phyloP scores from a whole-genome alignment of 2,888 invertebrate genomes.

The Caenorhabditis wallacei region DNA sequence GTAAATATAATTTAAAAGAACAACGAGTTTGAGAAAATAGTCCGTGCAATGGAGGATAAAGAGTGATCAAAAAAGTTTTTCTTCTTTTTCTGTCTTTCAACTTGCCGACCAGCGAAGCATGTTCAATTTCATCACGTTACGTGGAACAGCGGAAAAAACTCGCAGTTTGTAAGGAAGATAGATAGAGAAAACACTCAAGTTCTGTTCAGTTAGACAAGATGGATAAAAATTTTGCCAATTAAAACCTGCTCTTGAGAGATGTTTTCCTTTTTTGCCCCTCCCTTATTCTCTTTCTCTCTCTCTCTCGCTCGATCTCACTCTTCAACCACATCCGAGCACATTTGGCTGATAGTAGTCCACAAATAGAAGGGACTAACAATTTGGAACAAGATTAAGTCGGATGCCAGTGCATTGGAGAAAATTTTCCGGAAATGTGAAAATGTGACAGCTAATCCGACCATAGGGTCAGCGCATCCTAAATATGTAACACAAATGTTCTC shows the following conservation, averaged over 20 bases:
- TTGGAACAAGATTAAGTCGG: slow-evolving; percentile 59
- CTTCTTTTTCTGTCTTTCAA: slow-evolving; percentile 17
- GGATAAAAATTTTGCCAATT: slow-evolving; percentile 61
- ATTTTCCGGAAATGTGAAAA: slow-evolving; percentile 42
- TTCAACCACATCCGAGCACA: slow-evolving; percentile 12
- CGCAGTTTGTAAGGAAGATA: slow-evolving; percentile 22
- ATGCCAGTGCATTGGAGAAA: slow-evolving; percentile 36
- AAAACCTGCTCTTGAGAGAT: slow-evolving; percentile 55
- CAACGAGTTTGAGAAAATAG: slow-evolving; percentile 17
- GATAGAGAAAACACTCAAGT: slow-evolving; percentile 46
- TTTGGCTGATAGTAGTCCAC: slow-evolving; percentile 40
- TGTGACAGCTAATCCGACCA: slow-evolving; percentile 32
- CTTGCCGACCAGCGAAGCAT: slow-evolving; percentile 34
- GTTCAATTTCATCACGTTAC: slow-evolving; percentile 40
- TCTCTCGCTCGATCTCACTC: not conserved
- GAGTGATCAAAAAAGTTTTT: slow-evolving; percentile 39
- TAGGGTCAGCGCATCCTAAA: slow-evolving; percentile 37
- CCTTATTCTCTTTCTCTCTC: slow-evolving; percentile 38
- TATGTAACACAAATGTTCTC: slow-evolving; percentile 17
- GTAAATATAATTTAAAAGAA: slow-evolving; percentile 27
- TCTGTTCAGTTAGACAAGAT: slow-evolving; percentile 28
- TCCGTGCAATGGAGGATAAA: slow-evolving; percentile 22
- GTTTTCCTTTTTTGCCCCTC: slow-evolving; percentile 50
- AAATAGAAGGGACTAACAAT: slow-evolving; percentile 42
- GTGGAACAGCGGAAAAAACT: slow-evolving; percentile 42